A percentile compares a stretch with the other conserved stretches of the same genome.
phyloP scores from a whole-genome alignment of 2,888 invertebrate species.

The Campoletis raptor region DNA sequence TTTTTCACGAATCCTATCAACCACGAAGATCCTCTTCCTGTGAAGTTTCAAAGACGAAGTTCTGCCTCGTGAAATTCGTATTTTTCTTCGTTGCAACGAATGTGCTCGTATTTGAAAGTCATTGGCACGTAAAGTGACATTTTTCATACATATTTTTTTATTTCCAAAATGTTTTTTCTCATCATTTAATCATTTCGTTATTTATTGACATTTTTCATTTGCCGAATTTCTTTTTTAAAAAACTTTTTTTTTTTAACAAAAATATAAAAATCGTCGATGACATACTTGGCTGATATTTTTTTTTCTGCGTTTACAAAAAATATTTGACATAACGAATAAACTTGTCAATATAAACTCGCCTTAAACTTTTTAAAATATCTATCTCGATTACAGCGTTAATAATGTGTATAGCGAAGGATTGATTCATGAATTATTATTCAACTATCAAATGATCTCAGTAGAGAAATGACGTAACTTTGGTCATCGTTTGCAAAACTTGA shows the following conservation, averaged over 20 bases:
- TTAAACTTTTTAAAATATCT: neutral
- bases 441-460: neutral
- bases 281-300: neutral
- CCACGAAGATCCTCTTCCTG: constrained; percentile 28
- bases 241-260: neutral
- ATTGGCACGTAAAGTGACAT: neutral
- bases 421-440: neutral
- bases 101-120: neutral
- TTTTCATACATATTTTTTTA: neutral
- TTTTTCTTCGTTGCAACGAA: constrained; percentile 30
- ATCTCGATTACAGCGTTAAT: neutral
- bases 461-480: constrained; percentile 4
- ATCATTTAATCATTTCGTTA: neutral
- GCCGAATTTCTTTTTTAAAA: neutral
- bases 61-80: constrained; percentile 25
- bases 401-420: neutral
- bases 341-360: neutral
- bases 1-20: constrained; percentile 67
- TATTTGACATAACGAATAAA: too few relatives aligned
- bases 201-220: neutral
- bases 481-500: constrained; percentile 12
- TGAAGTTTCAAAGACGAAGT: constrained; percentile 46
- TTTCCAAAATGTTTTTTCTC: neutral
- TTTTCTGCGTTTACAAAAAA: too few relatives aligned
- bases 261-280: neutral